Evolutionary conservation across 2,797 vertebrate genomes (phyloP).

Genomic region (Toxotes lorentzi): DNA sequence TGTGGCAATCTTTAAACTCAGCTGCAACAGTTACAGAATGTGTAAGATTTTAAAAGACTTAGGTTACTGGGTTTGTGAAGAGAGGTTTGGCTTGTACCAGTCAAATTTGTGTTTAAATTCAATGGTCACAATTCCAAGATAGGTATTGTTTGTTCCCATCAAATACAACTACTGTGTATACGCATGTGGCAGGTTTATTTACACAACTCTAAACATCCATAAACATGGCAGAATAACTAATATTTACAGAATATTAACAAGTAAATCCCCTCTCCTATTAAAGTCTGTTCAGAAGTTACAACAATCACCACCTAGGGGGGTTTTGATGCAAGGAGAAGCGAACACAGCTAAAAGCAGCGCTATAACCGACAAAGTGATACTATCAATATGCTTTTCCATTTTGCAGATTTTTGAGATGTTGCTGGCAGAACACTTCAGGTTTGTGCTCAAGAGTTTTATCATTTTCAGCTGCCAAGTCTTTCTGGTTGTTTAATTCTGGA

Average conservation of each 20-base stretch:
- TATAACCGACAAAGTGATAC: background rate
- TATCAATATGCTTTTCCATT: background rate
- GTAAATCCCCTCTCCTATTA: background rate
- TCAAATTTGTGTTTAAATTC: background rate
- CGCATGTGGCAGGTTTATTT: slow-evolving; percentile 39
- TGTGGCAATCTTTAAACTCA: background rate
- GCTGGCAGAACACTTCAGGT: background rate
- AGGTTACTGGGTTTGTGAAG: background rate
- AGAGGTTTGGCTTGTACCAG: background rate
- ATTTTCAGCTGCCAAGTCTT: background rate
- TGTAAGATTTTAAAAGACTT: background rate
- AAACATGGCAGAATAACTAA: background rate
- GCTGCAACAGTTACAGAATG: background rate
- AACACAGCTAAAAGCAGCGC: background rate
- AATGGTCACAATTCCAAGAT: background rate
- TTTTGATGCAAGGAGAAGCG: background rate
- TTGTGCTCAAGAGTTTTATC: background rate
- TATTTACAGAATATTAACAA: slow-evolving; percentile 49
- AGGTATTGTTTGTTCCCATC: background rate
- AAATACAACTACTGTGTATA: slow-evolving; percentile 17
- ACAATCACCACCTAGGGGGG: background rate
- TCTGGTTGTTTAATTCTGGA: background rate
- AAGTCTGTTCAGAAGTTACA: background rate
- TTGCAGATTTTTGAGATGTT: background rate
- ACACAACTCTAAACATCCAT: slow-evolving; percentile 10